These are phyloP conservation scores for Cladopsammia gracilis DNA, from an alignment of 64 coral and sea anemone species.

Conservation along the genomic window DNA sequence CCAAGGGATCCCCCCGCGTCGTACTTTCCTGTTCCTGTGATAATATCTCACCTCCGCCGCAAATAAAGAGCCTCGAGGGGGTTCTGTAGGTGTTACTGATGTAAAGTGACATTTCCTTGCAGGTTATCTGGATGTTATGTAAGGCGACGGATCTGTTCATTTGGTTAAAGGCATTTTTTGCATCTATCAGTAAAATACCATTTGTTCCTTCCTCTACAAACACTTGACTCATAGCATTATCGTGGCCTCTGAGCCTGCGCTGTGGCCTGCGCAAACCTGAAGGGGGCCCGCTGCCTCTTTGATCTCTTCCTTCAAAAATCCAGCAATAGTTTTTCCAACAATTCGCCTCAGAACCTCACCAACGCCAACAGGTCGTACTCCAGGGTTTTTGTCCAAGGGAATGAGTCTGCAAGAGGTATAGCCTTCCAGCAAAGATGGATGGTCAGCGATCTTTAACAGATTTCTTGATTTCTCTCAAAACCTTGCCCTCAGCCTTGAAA, in stretches of 20 bases:
- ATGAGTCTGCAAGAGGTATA: no score
- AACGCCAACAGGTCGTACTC: no score
- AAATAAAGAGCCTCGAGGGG: constrained; percentile 16
- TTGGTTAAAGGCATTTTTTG: neutral
- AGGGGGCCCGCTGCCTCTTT: no score
- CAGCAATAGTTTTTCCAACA: no score
- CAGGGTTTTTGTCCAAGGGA: no score
- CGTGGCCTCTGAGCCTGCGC: neutral
- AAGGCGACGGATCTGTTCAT: constrained; percentile 19
- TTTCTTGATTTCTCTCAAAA: no score
- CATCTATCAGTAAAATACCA: neutral
- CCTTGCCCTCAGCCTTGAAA: no score
- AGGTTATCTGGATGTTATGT: constrained; percentile 26
- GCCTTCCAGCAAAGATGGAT: no score
- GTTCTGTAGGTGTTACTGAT: constrained; percentile 42
- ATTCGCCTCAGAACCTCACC: no score
- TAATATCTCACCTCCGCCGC: constrained; percentile 25
- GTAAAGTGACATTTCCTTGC: constrained; percentile 29
- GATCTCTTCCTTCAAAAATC: no score
- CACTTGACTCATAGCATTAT: neutral
- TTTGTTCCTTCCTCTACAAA: neutral
- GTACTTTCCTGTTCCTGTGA: constrained; percentile 5
- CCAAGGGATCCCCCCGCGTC: neutral
- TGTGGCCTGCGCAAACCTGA: no score
- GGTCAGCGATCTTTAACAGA: no score